Conservation (phyloP, 2,888 invertebrate species). For the Megaustenia siamemsis region DNA sequence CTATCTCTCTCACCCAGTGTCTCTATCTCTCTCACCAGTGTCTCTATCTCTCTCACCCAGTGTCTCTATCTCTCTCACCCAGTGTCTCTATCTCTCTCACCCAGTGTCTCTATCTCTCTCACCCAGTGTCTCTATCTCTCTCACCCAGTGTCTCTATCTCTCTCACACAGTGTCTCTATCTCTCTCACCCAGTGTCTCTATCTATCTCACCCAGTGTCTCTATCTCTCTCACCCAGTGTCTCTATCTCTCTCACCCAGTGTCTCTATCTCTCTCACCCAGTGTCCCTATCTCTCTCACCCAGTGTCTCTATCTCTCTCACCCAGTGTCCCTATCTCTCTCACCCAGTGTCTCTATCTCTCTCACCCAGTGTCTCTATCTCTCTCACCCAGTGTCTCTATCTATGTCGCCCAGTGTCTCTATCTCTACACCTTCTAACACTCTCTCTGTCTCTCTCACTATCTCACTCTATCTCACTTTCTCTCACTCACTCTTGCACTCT, state of each 20-base stretch:
- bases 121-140: too few species aligned
- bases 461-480: background rate
- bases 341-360: too few species aligned
- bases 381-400: constrained; percentile 6
- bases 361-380: background rate
- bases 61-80: background rate
- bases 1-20: background rate
- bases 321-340: background rate
- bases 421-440: background rate
- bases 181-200: too few species aligned
- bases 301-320: background rate
- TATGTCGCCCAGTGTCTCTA: constrained; percentile 2
- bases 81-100: background rate
- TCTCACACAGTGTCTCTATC: too few species aligned
- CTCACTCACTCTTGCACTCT: too few species aligned
- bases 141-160: too few species aligned
- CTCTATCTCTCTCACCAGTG: background rate
- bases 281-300: too few species aligned
- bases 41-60: background rate
- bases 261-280: too few species aligned
- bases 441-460: background rate
- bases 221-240: background rate
- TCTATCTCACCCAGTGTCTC: too few species aligned
- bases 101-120: too few species aligned
- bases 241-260: background rate